Evolutionary conservation across 2,797 vertebrate genomes (phyloP), one percentile per base, ranked within the genome.

Genomic region (Cottoperca gobio): DNA sequence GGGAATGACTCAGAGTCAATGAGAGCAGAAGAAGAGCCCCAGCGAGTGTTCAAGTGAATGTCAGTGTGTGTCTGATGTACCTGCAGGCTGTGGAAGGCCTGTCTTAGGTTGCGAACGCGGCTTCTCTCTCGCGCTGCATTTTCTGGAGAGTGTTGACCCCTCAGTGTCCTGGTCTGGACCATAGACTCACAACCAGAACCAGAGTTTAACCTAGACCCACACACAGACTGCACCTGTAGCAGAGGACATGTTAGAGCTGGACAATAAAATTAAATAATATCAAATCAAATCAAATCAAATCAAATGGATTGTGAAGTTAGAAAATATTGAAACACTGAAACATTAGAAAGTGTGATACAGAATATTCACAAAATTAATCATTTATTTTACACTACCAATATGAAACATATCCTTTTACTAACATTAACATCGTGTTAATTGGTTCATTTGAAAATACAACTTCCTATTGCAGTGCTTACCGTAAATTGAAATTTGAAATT

Each of bases 61-160:
- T 39, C 5, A n/a, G n/a, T 33, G 31, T 33, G 33, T 33, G 31
- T 33, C 31, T 31, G 10, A 5, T 6, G 21, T 63, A 93, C 93
- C 93, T 98, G 97, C 69, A 98, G 93, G 28, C 94, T 95, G 89
- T 95, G 93, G 87, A 97, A 97, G 31, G 97, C 97, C 88, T 95
- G 94, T 16, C 94, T 92, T 16, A 97, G 93, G 13, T 95, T 96
- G 8, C 92, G 92, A 4, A 98, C 95, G 0, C 95, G 91, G 79
- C 95, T 96, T 67, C 95, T 91, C 90, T 97, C 97, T 53, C 95
- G 91, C 0, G 95, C 97, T 0, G 95, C 95, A 0, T 95, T 97
- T 82, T 95, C 94, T 0, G 96, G 96, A 28, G 93, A 94, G 70
- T 92, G 93, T 14, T 95, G 95, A 31, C 63, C 82, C 87, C 89